Percentiles rank a stretch among this genome's conserved stretches.
Conservation (phyloP, 1,140 invertebrate genomes). For the Atta colombica region DNA sequence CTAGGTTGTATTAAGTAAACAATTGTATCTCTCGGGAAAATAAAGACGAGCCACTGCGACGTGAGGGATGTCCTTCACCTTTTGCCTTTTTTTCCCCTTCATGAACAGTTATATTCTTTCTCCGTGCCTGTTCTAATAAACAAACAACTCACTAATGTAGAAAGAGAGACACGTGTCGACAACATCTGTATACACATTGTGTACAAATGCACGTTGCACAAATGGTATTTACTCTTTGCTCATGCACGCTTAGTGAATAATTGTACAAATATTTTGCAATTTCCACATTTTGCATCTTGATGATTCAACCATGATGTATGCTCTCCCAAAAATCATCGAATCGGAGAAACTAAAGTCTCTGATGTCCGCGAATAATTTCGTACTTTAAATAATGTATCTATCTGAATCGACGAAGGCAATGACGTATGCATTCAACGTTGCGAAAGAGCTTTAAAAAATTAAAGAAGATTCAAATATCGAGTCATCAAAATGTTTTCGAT, state of each 20-base stretch:
- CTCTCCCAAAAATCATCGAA: neutral
- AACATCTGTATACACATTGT: conserved; percentile 16
- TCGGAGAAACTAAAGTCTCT: neutral
- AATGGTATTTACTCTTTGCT: neutral
- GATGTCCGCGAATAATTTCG: conserved; percentile 8
- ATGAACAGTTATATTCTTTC: neutral
- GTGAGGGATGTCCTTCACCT: neutral
- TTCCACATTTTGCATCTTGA: neutral
- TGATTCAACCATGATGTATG: neutral
- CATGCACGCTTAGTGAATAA: conserved; percentile 19
- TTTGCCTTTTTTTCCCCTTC: neutral
- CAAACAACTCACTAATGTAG: neutral
- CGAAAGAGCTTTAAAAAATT: neutral
- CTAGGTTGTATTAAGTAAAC: conserved; percentile 40
- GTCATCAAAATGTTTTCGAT: neutral
- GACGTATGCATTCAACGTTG: neutral
- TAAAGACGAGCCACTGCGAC: neutral
- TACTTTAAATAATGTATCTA: neutral
- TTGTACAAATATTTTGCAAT: conserved; percentile 23
- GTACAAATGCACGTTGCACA: conserved; percentile 15
- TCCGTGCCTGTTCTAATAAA: neutral
- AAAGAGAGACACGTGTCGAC: conserved; percentile 2
- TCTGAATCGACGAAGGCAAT: neutral
- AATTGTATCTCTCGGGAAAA: conserved; percentile 27
- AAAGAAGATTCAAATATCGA: neutral